Base-by-base conservation (phyloP, 35 echinoderm and acorn worm species). In the Ptychodera flava region DNA sequence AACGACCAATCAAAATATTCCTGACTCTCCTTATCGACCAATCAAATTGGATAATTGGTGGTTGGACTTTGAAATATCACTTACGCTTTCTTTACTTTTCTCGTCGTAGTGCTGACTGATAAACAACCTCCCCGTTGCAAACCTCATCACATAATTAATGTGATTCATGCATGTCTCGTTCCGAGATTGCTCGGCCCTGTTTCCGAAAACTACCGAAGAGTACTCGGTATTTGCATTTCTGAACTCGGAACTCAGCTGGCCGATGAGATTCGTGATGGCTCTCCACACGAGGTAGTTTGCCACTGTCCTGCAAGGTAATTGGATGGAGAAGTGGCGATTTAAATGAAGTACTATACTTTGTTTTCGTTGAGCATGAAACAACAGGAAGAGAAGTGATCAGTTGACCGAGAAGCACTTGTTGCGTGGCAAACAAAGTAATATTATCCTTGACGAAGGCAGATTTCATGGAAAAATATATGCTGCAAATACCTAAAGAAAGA, bases 251-350 rank as follows among this genome's bases (percentile, higher is more conserved):
- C 31, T 85, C 31, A 93, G 84, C 15, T 86, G 33, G 22, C 12
- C 32, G 28, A 93, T 81, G 1, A 78, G 85, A 36, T 87, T 33
- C 22, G 52, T 82, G 6, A 90, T 88, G 22, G 85, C 29, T 78
- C 79, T 80, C 92, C 92, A 93, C 64, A 93, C 82, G 0, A 87
- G n/a, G 76, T 85, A 90, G 79, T 93, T 93, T 32, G 88, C 88
- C 78, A 93, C 82, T 32, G 84, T 89, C 78, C 92, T 93, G 36
- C 75, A 79, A n/a, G n/a, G n/a, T n/a, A n/a, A n/a, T n/a, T n/a
- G n/a, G n/a, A n/a, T n/a, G n/a, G n/a, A n/a, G n/a, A n/a, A n/a
- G n/a, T n/a, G n/a, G n/a, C n/a, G n/a, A n/a, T n/a, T n/a, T n/a
- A n/a, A n/a, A n/a, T n/a, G n/a, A n/a, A n/a, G n/a, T n/a, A n/a